Evolutionary conservation across 30 jellyfish, hydroid and myxozoan genomes (phyloP).

Genomic region (Hydractinia echinata): DNA sequence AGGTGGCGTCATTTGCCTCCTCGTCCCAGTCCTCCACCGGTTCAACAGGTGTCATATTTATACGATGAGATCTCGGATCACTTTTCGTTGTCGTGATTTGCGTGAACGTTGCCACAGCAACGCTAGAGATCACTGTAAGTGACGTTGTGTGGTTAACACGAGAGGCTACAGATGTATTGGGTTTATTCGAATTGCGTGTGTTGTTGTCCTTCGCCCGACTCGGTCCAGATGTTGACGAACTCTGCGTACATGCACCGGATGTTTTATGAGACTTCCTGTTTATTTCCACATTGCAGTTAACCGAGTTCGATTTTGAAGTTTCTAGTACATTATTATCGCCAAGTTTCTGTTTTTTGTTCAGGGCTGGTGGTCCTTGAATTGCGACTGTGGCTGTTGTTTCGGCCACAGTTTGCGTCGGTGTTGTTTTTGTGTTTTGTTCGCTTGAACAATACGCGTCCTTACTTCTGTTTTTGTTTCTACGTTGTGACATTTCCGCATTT

Average conservation of each 20-base stretch:
- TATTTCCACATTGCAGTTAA: constrained; percentile 7
- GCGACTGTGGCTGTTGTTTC: not conserved
- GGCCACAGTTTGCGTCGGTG: not conserved
- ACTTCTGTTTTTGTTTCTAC: not conserved
- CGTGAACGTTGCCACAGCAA: constrained; percentile 30
- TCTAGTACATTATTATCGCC: too few relatives aligned
- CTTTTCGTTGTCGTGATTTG: constrained; percentile 14
- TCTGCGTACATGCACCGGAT: constrained; percentile 36
- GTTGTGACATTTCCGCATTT: constrained; percentile 2
- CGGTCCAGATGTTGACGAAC: constrained; percentile 33
- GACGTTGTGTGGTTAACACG: not conserved
- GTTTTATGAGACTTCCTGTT: constrained; percentile 32
- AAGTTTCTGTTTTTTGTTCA: too few relatives aligned
- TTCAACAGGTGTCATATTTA: constrained; percentile 21
- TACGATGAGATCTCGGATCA: constrained; percentile 34
- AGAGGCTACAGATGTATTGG: too few relatives aligned
- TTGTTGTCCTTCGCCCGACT: constrained; percentile 12
- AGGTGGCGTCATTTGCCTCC: not conserved
- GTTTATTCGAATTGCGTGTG: too few relatives aligned
- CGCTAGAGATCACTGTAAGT: constrained; percentile 13
- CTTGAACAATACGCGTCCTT: not conserved
- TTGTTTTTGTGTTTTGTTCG: not conserved
- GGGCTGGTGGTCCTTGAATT: not conserved
- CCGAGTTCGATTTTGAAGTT: too few relatives aligned
- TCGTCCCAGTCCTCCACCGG: constrained; percentile 1